Percentiles rank a stretch among this genome's conserved stretches.
phyloP scores from a whole-genome alignment of 1,140 invertebrate species.

The Bombus polaris region DNA sequence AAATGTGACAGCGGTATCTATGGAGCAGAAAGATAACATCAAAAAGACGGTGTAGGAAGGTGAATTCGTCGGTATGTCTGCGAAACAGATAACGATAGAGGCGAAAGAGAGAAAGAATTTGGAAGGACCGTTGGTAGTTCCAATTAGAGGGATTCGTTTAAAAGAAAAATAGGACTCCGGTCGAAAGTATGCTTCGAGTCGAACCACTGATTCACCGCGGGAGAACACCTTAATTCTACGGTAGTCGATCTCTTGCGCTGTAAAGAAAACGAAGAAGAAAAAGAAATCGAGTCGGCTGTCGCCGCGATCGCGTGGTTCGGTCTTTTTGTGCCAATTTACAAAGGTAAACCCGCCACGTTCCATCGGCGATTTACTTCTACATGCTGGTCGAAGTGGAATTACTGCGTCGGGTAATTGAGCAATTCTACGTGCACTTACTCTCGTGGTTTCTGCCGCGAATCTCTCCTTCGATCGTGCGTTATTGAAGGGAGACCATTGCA shows the following conservation, averaged over 20 bases:
- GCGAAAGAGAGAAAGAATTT: background rate
- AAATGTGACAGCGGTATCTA: background rate
- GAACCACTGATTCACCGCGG: conserved; percentile 1
- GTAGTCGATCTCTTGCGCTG: conserved; percentile 4
- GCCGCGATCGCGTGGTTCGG: conserved; percentile 51
- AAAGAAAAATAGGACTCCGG: background rate
- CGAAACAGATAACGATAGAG: background rate
- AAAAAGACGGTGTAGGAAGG: background rate
- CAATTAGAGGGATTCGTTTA: background rate
- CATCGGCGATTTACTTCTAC: conserved; percentile 61
- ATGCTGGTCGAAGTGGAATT: conserved; percentile 44
- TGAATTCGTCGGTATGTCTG: background rate
- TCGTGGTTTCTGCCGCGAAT: conserved; percentile 47
- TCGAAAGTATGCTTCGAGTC: background rate
- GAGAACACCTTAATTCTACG: conserved; percentile 49
- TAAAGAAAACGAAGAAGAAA: background rate
- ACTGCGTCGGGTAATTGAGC: conserved; percentile 68
- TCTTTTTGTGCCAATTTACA: conserved; percentile 68
- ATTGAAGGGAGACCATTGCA: conserved; percentile 39
- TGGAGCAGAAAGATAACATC: background rate
- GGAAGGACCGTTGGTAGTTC: background rate
- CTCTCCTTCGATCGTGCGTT: conserved; percentile 27
- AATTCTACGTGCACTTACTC: conserved; percentile 60
- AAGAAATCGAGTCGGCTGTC: conserved; percentile 49
- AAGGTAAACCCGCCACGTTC: conserved; percentile 67